Percentiles rank a stretch among this genome's conserved stretches.
phyloP scores from a whole-genome alignment of 1,140 invertebrate genomes.

The Tetranychus urticae region DNA sequence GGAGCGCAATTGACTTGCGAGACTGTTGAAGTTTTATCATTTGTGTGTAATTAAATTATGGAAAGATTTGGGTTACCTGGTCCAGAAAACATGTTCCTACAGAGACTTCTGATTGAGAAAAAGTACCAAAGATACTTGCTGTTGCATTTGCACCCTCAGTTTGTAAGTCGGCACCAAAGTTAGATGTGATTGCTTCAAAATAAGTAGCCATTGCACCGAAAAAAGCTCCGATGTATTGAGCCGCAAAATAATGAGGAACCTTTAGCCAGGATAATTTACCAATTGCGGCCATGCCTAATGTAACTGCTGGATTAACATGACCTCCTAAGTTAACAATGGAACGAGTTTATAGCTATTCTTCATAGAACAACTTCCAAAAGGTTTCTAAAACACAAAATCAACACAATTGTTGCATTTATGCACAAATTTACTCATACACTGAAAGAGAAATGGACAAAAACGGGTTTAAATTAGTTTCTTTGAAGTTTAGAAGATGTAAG shows the following conservation, averaged over 20 bases:
- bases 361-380: too few relatives aligned
- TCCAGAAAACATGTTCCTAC: conserved; percentile 23
- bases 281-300: conserved; percentile 23
- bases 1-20: too few relatives aligned
- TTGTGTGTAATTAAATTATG: background rate
- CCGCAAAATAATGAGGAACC: conserved; percentile 26
- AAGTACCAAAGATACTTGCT: conserved; percentile 28
- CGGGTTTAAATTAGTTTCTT: too few relatives aligned
- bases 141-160: conserved; percentile 6
- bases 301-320: conserved; percentile 32
- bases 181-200: conserved; percentile 21
- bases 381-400: too few relatives aligned
- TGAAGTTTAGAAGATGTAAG: too few relatives aligned
- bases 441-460: too few relatives aligned
- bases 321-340: conserved; percentile 17
- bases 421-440: too few relatives aligned
- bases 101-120: conserved; percentile 24
- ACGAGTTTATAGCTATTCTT: too few relatives aligned
- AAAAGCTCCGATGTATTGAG: conserved; percentile 27
- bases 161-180: conserved; percentile 13
- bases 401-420: too few relatives aligned
- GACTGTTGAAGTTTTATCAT: background rate
- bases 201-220: conserved; percentile 10
- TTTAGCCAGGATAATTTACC: conserved; percentile 23
- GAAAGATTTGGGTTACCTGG: conserved; percentile 19